phyloP scores from a whole-genome alignment of 2,888 invertebrate genomes.

The Chalcosyrphus nemorum region DNA sequence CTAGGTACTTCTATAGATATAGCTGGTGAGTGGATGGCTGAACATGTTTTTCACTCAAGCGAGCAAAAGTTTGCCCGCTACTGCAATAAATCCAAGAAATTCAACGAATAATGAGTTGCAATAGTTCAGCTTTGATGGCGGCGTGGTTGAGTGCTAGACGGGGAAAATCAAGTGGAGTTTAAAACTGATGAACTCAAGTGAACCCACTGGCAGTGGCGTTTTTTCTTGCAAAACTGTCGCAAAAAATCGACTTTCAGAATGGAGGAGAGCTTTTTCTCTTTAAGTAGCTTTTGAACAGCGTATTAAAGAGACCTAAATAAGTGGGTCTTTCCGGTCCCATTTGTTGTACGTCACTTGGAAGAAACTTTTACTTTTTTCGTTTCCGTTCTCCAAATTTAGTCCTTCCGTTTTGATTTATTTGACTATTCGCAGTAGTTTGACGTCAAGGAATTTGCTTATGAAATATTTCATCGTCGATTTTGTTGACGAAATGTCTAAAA shows the following conservation, averaged over 20 bases:
- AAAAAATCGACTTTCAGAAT: conserved; percentile 1
- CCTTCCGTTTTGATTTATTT: conserved; percentile 7
- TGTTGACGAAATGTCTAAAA: conserved; percentile 14
- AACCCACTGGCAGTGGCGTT: conserved; percentile 45
- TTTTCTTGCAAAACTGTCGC: conserved; percentile 42
- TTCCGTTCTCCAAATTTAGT: background rate
- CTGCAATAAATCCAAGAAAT: conserved; percentile 63
- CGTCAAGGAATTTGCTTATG: conserved; percentile 5
- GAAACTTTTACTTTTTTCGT: conserved; percentile 1
- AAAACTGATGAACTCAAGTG: conserved; percentile 64
- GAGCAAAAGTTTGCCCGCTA: conserved; percentile 49
- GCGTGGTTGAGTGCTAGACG: background rate
- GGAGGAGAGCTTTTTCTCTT: no score
- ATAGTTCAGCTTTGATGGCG: conserved; percentile 44
- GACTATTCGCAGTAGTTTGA: background rate
- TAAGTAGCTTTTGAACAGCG: background rate
- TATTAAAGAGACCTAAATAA: background rate
- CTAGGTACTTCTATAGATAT: background rate
- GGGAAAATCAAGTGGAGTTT: conserved; percentile 43
- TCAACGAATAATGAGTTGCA: conserved; percentile 64
- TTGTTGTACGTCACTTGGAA: background rate
- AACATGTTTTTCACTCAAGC: conserved; percentile 50
- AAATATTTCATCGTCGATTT: background rate
- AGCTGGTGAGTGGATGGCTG: conserved; percentile 32
- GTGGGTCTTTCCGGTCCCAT: background rate